These are phyloP conservation scores for Mungos mungo DNA, from an alignment of 2,113 vertebrate species.

Conservation along the genomic window DNA sequence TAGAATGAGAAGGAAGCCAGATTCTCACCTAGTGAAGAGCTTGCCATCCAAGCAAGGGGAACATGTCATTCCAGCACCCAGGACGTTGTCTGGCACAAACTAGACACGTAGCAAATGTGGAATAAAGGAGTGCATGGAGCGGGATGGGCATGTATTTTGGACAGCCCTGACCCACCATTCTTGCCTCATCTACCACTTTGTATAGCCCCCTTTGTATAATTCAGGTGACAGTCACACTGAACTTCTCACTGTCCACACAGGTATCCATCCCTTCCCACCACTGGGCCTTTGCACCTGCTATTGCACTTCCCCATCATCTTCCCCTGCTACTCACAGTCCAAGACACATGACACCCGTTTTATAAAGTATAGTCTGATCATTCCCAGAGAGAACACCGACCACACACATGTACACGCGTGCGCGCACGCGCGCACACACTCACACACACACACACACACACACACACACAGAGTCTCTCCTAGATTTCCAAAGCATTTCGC, in stretches of 20 bases:
- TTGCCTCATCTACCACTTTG: not conserved
- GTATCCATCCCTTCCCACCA: not conserved
- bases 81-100: not conserved
- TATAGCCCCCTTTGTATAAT: not conserved
- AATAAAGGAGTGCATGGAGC: not conserved
- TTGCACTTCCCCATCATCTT: not conserved
- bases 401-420: no score
- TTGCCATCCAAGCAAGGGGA: not conserved
- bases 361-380: not conserved
- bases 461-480: not conserved
- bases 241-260: not conserved
- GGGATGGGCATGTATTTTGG: not conserved
- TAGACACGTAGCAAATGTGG: not conserved
- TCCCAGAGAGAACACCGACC: not conserved
- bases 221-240: not conserved
- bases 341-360: not conserved
- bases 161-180: not conserved
- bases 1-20: not conserved
- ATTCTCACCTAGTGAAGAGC: not conserved
- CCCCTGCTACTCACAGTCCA: not conserved
- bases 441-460: not conserved
- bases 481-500: not conserved
- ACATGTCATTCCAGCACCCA: no score
- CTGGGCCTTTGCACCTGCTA: not conserved
- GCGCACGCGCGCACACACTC: not conserved